A percentile compares a stretch with the other conserved stretches of the same genome.
phyloP scores from a whole-genome alignment of 2,797 vertebrate species.

The Nannoperca australis region DNA sequence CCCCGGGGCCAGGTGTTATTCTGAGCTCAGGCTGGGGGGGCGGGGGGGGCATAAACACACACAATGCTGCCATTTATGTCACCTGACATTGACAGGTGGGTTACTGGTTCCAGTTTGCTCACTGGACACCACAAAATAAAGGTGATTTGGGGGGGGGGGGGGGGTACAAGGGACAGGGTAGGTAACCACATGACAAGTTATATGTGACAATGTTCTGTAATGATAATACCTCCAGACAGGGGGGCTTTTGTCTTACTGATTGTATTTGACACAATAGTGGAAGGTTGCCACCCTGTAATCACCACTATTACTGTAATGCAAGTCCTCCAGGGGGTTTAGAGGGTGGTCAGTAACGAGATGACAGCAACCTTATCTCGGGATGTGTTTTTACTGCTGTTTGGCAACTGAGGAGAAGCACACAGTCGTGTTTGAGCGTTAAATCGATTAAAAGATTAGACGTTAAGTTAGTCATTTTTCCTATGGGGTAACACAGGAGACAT shows the following conservation, averaged over 20 bases:
- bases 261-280: neutral
- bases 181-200: slow-evolving; percentile 42
- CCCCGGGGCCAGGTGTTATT: slow-evolving; percentile 54
- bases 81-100: slow-evolving; percentile 80
- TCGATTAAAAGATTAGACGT: neutral
- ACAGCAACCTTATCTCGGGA: neutral
- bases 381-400: neutral
- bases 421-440: neutral
- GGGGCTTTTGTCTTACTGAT: neutral
- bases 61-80: slow-evolving; percentile 51
- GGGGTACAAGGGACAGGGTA: neutral
- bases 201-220: slow-evolving; percentile 21
- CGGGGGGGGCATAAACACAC: slow-evolving; percentile 38
- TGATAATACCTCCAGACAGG: slow-evolving; percentile 10
- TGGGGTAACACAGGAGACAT: slow-evolving; percentile 40
- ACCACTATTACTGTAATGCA: neutral
- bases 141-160: slow-evolving; percentile 5
- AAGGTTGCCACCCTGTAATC: neutral
- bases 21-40: slow-evolving; percentile 8
- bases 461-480: slow-evolving; percentile 19
- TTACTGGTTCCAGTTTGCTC: slow-evolving; percentile 41
- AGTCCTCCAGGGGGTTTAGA: neutral
- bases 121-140: slow-evolving; percentile 33
- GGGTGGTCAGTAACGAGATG: neutral
- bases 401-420: neutral